phyloP scores from a whole-genome alignment of 2,888 invertebrate genomes.

The Frankliniella fusca region DNA sequence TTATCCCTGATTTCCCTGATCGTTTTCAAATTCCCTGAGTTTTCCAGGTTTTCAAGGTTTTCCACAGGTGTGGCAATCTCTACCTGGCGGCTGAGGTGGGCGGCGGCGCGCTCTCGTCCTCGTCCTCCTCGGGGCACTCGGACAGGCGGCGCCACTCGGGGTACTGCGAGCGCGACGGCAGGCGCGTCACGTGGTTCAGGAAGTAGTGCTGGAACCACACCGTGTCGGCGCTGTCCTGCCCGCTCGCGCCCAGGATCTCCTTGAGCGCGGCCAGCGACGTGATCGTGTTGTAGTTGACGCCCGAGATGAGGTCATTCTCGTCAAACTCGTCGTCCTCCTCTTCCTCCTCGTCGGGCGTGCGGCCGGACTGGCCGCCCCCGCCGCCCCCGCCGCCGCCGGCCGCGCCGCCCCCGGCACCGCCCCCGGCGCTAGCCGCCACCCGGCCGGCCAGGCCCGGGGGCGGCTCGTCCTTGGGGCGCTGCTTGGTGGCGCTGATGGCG shows the following conservation, averaged over 20 bases:
- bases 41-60: too few species aligned
- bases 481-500: constrained; percentile 3
- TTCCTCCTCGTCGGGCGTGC: constrained; percentile 38
- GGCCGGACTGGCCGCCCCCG: constrained; percentile 33
- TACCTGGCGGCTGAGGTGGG: not conserved
- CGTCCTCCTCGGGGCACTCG: constrained; percentile 80
- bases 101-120: constrained; percentile 66
- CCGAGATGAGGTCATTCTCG: constrained; percentile 61
- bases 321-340: constrained; percentile 57
- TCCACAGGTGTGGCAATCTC: not conserved
- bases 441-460: constrained; percentile 1
- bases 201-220: constrained; percentile 67
- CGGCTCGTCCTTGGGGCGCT: constrained; percentile 13
- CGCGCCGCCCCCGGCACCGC: constrained; percentile 32
- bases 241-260: constrained; percentile 58
- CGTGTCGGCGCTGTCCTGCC: constrained; percentile 52
- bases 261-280: constrained; percentile 64
- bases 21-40: too few species aligned
- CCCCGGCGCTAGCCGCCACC: constrained; percentile 34
- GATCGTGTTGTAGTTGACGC: constrained; percentile 67
- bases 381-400: constrained; percentile 32
- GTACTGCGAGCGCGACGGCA: constrained; percentile 55
- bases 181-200: constrained; percentile 65
- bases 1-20: too few species aligned
- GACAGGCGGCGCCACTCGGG: constrained; percentile 62